Base-by-base conservation (phyloP, 2,797 vertebrate species). In the Zalophus californianus region DNA sequence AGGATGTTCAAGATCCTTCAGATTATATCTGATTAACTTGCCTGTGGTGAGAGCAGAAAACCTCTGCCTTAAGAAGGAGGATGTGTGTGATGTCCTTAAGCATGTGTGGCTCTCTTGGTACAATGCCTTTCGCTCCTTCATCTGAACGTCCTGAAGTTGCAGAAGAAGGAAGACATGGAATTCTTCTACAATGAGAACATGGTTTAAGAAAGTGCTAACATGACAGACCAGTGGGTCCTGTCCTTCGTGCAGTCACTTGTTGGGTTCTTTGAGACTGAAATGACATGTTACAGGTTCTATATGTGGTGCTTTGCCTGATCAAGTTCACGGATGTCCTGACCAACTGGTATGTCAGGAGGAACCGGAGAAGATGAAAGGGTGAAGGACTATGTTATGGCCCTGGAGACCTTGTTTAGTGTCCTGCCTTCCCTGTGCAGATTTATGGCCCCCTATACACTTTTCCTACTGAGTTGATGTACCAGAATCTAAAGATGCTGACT, bases 1-100 rank as follows among this genome's bases (percentile, higher is more conserved):
- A 99, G 99, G 99, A 99, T 27, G 99, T 99, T 90, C 99, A 99
- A 96, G 99, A 99, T 97, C 99, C 99, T 21, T 99, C 96, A 99
- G 99, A 97, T 98, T 99, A 62, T 99, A 99, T 95, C 99, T 99
- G 96, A 99, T 99, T 98, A 99, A 99, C 98, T 99, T 99, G 91
- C 99, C 99, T 0, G 99, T 99, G 72, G 99, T 99, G 44, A 99
- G 99, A 98, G 99, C 99, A 54, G 99, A 99, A 97, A 99, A 99
- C 97, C 98, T 99, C 97, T 99, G 99, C 84, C 99, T 99, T 97
- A 99, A 99, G 98, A 99, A 99, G 97, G 99, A 99, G 0, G 99
- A 99, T 0, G 99, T 99, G 23, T 98, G 99, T 41, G 99, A 99
- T 4, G 98, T 99, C 94, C 98, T 99, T 93, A 99, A 99, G 98